Evolutionary conservation across 2,888 invertebrate genomes (phyloP), one percentile per base, ranked within the genome.

Genomic region (Pecten maximus): DNA sequence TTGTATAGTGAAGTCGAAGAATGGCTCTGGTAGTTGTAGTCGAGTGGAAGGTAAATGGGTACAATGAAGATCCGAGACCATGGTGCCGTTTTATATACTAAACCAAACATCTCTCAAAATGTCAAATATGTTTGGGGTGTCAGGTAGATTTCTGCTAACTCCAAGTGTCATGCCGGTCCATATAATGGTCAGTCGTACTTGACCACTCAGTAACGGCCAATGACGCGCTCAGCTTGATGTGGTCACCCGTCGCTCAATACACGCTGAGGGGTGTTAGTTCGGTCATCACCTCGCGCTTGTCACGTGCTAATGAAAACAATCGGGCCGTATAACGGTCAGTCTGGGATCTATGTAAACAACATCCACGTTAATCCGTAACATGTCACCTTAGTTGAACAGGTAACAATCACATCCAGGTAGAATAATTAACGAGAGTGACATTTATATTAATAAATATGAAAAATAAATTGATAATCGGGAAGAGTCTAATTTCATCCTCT

Each of bases 31-130:
- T 74, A 74, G 60, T 74, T 74, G 60, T 74, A 16, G 60, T 74
- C 16, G 60, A 74, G 2, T 28, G 60, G 28, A 74, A 74, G n/a
- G 28, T 28, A 28, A 50, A n/a, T 28, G 6, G 28, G 60, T 28
- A 12, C 8, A 74, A 74, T 74, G 60, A 74, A 15, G n/a, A 74
- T 16, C 16, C 28, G 6, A 8, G n/a, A 2, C 3, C 28, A 4
- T 74, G n/a, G 28, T 74, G 8, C 60, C 60, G n/a, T n/a, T 74
- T 15, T 74, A 74, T 74, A 74, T 28, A 28, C 2, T 16, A 15
- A 74, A 44, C 44, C 60, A 74, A 74, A 74, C 60, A 74, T 74
- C 60, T 74, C 60, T 28, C 28, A 74, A 74, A 74, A 74, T 74
- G 60, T 74, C 60, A 74, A 74, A 74, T 2, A n/a, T 74, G 60